phyloP scores from a whole-genome alignment of 2,113 vertebrate genomes.

The Lampris megalopsis region DNA sequence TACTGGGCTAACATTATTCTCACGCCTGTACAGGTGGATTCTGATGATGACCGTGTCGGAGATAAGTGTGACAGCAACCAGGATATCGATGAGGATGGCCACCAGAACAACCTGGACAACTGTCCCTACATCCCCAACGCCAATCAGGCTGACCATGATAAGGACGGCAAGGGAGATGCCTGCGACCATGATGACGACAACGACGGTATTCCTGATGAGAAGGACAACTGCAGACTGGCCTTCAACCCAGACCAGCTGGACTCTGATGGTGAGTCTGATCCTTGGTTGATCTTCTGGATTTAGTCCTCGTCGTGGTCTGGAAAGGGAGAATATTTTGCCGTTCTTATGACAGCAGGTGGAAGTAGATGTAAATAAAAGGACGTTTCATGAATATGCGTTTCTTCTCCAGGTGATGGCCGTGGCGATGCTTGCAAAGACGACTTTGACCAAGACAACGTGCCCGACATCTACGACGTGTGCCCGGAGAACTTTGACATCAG shows the following conservation, averaged over 20 bases:
- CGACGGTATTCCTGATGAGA: conserved; percentile 97
- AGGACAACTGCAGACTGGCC: conserved; percentile 95
- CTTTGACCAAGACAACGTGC: conserved; percentile 95
- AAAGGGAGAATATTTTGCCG: background rate
- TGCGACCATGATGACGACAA: conserved; percentile 98
- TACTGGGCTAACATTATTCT: conserved; percentile 9
- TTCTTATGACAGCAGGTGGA: background rate
- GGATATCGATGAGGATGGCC: conserved; percentile 99
- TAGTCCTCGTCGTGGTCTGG: background rate
- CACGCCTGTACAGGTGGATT: conserved; percentile 85
- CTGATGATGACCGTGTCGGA: conserved; percentile 94
- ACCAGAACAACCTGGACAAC: conserved; percentile 99
- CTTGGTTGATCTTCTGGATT: too few species aligned
- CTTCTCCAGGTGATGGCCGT: conserved; percentile 90
- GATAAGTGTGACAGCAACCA: conserved; percentile 97
- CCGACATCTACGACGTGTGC: conserved; percentile 96
- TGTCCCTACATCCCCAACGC: conserved; percentile 97
- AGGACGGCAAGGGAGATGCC: conserved; percentile 96
- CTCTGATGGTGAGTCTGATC: conserved; percentile 87
- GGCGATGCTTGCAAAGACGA: conserved; percentile 97
- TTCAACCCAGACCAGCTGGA: conserved; percentile 94
- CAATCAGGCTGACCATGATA: conserved; percentile 98
- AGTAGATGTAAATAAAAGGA: background rate
- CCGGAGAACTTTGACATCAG: conserved; percentile 97
- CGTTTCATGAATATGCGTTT: background rate